These are phyloP conservation scores for Vulpes ferrilata DNA, from an alignment of 2,113 vertebrate genomes.

Conservation along the genomic window DNA sequence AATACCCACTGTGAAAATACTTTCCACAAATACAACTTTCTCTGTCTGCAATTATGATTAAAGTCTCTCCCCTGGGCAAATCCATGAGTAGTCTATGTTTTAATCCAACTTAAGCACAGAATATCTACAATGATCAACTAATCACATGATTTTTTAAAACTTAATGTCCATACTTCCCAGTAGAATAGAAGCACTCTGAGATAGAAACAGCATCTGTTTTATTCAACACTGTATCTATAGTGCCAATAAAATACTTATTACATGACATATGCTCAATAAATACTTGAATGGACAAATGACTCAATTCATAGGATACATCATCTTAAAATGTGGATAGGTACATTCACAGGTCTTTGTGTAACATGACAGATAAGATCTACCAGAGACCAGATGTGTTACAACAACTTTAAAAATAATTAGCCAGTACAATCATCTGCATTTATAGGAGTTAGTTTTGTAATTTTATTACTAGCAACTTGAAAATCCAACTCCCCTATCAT, in stretches of 20 bases:
- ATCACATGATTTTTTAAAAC: neutral
- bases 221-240: neutral
- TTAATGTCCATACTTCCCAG: neutral
- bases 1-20: neutral
- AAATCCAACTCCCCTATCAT: neutral
- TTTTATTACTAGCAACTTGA: slow-evolving; percentile 13
- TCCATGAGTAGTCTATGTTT: neutral
- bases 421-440: neutral
- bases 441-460: neutral
- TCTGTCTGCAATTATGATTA: slow-evolving; percentile 22
- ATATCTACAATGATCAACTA: neutral
- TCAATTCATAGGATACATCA: neutral
- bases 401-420: slow-evolving; percentile 8
- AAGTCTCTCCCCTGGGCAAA: neutral
- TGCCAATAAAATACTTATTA: neutral
- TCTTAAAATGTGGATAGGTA: neutral
- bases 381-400: neutral
- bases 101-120: slow-evolving; percentile 1
- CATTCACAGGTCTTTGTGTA: neutral
- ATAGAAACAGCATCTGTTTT: neutral
- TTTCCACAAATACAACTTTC: neutral
- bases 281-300: neutral
- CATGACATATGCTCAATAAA: neutral
- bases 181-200: neutral
- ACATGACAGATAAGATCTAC: neutral